These are phyloP conservation scores for Coleophora flavipennella DNA, from an alignment of 2,888 invertebrate genomes.

Conservation along the genomic window DNA sequence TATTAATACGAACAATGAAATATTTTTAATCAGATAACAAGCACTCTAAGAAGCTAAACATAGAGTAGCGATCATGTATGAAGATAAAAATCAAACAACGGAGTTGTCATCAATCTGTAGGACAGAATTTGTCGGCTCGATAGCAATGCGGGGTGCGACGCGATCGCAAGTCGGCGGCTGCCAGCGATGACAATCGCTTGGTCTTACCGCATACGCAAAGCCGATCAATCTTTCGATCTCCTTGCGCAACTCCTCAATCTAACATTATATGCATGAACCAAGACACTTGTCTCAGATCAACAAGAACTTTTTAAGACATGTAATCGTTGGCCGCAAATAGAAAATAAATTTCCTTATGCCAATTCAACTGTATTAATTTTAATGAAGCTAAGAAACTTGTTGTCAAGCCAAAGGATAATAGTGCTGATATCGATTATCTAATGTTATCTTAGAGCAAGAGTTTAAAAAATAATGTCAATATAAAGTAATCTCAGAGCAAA, in stretches of 20 bases:
- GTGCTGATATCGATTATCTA: constrained; percentile 8
- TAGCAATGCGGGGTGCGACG: constrained; percentile 25
- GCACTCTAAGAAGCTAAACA: constrained; percentile 12
- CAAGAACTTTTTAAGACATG: constrained; percentile 28
- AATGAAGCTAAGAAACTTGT: constrained; percentile 3
- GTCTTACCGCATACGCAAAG: constrained; percentile 37
- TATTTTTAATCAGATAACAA: too few relatives aligned
- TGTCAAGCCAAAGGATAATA: constrained; percentile 6
- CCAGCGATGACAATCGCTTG: constrained; percentile 46
- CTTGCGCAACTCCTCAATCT: constrained; percentile 46
- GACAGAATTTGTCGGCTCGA: constrained; percentile 40
- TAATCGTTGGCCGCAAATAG: constrained; percentile 25
- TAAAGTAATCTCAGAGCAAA: too few relatives aligned
- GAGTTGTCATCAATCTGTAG: constrained; percentile 18
- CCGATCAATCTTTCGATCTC: constrained; percentile 49
- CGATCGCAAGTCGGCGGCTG: constrained; percentile 27
- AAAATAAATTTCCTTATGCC: constrained; percentile 23
- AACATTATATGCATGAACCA: constrained; percentile 38
- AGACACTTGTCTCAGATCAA: constrained; percentile 26
- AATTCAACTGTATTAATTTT: constrained; percentile 7
- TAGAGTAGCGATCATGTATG: constrained; percentile 14
- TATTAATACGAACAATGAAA: too few relatives aligned
- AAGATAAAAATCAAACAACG: constrained; percentile 13
- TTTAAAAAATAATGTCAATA: not conserved
- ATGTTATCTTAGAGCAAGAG: constrained; percentile 7